phyloP scores from a whole-genome alignment of 2,888 invertebrate species.

The Agonopterix alstromeriana region DNA sequence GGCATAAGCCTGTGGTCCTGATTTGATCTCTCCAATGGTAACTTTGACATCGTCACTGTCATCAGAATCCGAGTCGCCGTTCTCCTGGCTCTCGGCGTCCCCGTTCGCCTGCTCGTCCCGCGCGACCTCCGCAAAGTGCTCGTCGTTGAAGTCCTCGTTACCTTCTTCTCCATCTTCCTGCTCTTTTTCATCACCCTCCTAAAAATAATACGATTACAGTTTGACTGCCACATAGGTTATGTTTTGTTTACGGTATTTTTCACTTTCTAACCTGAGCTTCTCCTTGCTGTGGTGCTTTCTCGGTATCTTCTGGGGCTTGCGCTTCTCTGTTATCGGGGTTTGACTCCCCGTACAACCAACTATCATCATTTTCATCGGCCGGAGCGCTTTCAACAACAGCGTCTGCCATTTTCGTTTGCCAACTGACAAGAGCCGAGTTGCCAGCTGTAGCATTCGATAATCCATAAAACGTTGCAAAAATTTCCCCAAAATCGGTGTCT shows the following conservation, averaged over 20 bases:
- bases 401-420: constrained; percentile 50
- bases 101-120: constrained; percentile 55
- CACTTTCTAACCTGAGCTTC: constrained; percentile 14
- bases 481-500: background rate
- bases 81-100: constrained; percentile 68
- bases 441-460: background rate
- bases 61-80: constrained; percentile 80
- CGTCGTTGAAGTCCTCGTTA: constrained; percentile 62
- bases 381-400: constrained; percentile 49
- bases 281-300: constrained; percentile 24
- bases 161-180: constrained; percentile 62
- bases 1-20: constrained; percentile 82
- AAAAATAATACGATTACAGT: constrained; percentile 7
- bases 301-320: constrained; percentile 13
- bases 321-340: constrained; percentile 58
- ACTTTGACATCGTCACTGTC: constrained; percentile 93
- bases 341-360: constrained; percentile 91
- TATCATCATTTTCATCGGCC: constrained; percentile 86
- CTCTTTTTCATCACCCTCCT: constrained; percentile 66
- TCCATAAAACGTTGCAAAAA: background rate
- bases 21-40: constrained; percentile 93
- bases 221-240: constrained; percentile 1
- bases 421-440: background rate
- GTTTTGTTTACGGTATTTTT: constrained; percentile 7
- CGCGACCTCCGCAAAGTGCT: constrained; percentile 65